Base-by-base conservation (phyloP, 2,113 vertebrate genomes). In the Tragulus kanchil region DNA sequence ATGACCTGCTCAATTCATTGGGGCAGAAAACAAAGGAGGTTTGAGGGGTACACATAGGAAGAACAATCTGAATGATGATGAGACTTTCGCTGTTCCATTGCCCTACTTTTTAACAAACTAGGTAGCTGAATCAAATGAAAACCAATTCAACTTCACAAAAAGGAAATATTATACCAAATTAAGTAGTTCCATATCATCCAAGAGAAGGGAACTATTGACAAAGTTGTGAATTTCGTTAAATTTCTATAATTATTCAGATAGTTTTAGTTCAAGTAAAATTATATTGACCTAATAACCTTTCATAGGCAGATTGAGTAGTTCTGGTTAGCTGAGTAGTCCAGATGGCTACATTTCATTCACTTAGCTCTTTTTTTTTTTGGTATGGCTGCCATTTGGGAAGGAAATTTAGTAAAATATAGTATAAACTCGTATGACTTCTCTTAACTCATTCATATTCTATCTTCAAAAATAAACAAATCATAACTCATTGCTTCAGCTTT, bases 361-460 rank as follows among this genome's bases (percentile, higher is more conserved):
- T 65, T 54, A 77, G 56, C 17, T 7, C 26, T 21, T 26, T 56
- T n/a, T 95, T 67, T 89, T 85, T 31, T 65, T 52, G 36, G 21
- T 25, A 93, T 8, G 26, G 52, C n/a, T 95, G 26, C 42, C 9
- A 50, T 58, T 87, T 90, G 69, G 58, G 79, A 82, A 82, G 36
- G 82, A 58, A 88, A 85, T 85, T 81, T 84, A 62, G 36, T 93
- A 81, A 94, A 85, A 97, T 83, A 81, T 10, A 82, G 31, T 42
- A 59, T 81, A 69, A 93, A 64, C 77, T 75, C 45, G 59, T 62
- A 81, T 13, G 19, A 0, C 58, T 67, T 50, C 62, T 93, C 54
- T 61, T 77, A 86, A 73, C 25, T 85, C 65, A 97, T 92, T 92
- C 58, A 69, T 78, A 89, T 13, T 77, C 65, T 59, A 54, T 48